These are phyloP conservation scores for Lamprotornis superbus DNA, from an alignment of 2,113 vertebrate genomes.

Conservation along the genomic window DNA sequence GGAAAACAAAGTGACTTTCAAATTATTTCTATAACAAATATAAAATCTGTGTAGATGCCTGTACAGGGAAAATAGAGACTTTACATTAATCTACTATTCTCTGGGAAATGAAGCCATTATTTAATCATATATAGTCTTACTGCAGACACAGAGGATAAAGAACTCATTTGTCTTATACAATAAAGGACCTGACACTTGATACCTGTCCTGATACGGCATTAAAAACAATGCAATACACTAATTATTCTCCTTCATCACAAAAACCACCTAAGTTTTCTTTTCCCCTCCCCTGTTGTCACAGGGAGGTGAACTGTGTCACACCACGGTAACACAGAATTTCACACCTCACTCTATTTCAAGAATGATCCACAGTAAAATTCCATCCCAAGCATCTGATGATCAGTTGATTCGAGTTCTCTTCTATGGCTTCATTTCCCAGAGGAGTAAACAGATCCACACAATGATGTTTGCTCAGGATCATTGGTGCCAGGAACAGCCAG, in stretches of 20 bases:
- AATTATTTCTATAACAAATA: not conserved
- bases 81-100: not conserved
- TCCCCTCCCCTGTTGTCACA: not conserved
- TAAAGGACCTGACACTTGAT: not conserved
- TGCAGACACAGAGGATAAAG: not conserved
- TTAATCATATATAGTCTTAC: not conserved
- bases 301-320: not conserved
- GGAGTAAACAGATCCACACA: too few relatives aligned
- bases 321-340: not conserved
- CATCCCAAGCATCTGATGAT: not conserved
- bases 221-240: not conserved
- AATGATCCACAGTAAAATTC: not conserved
- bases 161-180: not conserved
- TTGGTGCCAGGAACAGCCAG: not conserved
- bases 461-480: too few relatives aligned
- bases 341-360: not conserved
- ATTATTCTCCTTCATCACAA: not conserved
- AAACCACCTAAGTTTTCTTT: fast-evolving
- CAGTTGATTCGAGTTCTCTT: not conserved
- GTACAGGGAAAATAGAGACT: not conserved
- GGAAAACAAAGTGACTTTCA: not conserved
- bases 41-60: not conserved
- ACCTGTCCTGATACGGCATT: not conserved
- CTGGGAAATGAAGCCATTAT: not conserved
- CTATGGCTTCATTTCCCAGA: too few relatives aligned